Evolutionary conservation across 1,140 invertebrate genomes (phyloP), one percentile per base, ranked within the genome.

Genomic region (Lerema accius): DNA sequence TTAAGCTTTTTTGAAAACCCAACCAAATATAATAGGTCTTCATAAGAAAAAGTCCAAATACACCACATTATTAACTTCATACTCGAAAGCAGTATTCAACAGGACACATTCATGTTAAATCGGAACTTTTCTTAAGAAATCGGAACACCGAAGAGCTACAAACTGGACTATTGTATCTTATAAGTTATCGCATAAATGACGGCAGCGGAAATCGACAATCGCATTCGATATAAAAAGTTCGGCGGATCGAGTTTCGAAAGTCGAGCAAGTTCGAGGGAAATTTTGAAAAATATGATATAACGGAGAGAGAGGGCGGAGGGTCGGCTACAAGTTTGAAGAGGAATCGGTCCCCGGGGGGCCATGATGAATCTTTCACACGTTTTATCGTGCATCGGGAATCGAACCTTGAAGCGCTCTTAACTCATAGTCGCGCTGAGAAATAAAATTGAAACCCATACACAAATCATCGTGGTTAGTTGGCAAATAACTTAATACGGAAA

Each of bases 361-460:
- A 73, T 83, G 82, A 86, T 86, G 84, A 86, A 86, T 86, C 82
- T 84, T 84, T 83, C 77, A 84, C 77, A 81, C 84, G 80, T 76
- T 84, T 84, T 83, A 86, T 84, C 80, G 84, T 79, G 80, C 80
- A 84, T 82, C 76, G 76, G 64, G 80, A 83, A 80, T 82, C 81
- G 81, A 83, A 83, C 70, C 78, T 75, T 50, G 28, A 28, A 58
- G 55, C 28, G 53, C 16, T 45, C 55, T 58, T 58, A 58, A 58
- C 42, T 58, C 55, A 58, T 58, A 58, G 46, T 58, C 55, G 35
- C 42, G 55, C 28, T 46, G 11, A 46, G 42, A 28, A 58, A 58
- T 58, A 58, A 58, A 58, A 46, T 58, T 45, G 43, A 58, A 58
- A 46, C 14, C 26, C 9, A 45, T 13, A 56, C 19, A 56, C 55